Percentiles rank a stretch among this genome's conserved stretches.
These are phyloP conservation scores for Propithecus perrieri DNA, from an alignment of 2,797 vertebrate genomes.

Conservation along the genomic window DNA sequence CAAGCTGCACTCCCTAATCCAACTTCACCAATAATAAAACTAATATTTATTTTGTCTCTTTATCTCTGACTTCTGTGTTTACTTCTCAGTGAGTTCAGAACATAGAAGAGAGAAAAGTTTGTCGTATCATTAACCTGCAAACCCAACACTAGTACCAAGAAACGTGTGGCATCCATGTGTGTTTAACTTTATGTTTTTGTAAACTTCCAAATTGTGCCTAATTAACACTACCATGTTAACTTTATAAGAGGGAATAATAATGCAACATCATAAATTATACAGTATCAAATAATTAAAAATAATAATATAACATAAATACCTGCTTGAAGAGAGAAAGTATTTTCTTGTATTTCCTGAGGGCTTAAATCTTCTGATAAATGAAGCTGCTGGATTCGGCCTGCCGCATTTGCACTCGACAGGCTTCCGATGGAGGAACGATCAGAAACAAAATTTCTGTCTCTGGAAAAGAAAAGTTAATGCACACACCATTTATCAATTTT, in stretches of 20 bases:
- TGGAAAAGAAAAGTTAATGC: slow-evolving; percentile 68
- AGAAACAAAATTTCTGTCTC: slow-evolving; percentile 89
- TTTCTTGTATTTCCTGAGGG: slow-evolving; percentile 88
- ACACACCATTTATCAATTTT: not conserved
- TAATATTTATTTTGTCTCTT: not conserved
- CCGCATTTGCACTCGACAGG: slow-evolving; percentile 90
- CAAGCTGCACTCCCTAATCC: not conserved
- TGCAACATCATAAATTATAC: not conserved
- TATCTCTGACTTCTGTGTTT: not conserved
- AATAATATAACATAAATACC: slow-evolving; percentile 78
- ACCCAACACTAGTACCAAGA: not conserved
- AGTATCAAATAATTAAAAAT: not conserved
- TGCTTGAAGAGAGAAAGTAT: slow-evolving; percentile 89
- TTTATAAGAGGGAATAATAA: not conserved
- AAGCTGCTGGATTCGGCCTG: slow-evolving; percentile 87
- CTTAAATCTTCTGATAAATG: slow-evolving; percentile 86
- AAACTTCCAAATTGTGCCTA: not conserved
- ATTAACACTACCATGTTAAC: not conserved
- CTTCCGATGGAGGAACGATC: slow-evolving; percentile 88
- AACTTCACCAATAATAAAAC: not conserved
- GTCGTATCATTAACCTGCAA: not conserved
- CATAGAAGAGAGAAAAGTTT: not conserved
- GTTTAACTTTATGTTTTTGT: not conserved
- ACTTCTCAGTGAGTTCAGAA: not conserved
- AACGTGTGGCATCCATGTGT: not conserved